Conservation (phyloP, 2,797 vertebrate genomes). For the Megalops cyprinoides region DNA sequence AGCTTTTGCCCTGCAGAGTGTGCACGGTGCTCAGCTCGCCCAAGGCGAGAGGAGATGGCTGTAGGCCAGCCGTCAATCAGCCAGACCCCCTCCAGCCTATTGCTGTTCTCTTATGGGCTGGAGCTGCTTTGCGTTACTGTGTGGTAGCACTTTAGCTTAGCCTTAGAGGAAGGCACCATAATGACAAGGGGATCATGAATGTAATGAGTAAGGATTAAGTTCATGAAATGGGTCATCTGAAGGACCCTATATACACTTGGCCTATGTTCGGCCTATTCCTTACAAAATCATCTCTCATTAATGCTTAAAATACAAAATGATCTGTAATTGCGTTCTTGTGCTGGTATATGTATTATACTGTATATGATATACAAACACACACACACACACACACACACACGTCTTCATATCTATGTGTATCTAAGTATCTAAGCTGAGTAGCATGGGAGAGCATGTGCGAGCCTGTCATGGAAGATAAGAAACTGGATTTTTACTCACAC, state of each 20-base stretch:
- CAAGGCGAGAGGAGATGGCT: slow-evolving; percentile 48
- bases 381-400: neutral
- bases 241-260: neutral
- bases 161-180: neutral
- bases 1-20: too few relatives aligned
- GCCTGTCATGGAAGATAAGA: too few relatives aligned
- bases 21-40: slow-evolving; percentile 43
- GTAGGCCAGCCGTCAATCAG: slow-evolving; percentile 59
- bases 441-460: too few relatives aligned
- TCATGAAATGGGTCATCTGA: too few relatives aligned
- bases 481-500: too few relatives aligned
- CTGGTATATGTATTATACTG: neutral
- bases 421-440: neutral
- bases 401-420: neutral
- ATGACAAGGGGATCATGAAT: too few relatives aligned
- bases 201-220: too few relatives aligned
- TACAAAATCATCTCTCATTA: neutral
- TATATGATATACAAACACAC: slow-evolving; percentile 33
- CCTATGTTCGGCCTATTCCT: neutral
- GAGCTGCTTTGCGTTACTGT: neutral
- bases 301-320: neutral
- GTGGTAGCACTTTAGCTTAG: neutral
- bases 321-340: neutral
- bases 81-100: neutral
- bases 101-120: slow-evolving; percentile 18